Percentiles rank a stretch among this genome's conserved stretches.
phyloP scores from a whole-genome alignment of 1,140 invertebrate genomes.

The Bemisia tabaci region DNA sequence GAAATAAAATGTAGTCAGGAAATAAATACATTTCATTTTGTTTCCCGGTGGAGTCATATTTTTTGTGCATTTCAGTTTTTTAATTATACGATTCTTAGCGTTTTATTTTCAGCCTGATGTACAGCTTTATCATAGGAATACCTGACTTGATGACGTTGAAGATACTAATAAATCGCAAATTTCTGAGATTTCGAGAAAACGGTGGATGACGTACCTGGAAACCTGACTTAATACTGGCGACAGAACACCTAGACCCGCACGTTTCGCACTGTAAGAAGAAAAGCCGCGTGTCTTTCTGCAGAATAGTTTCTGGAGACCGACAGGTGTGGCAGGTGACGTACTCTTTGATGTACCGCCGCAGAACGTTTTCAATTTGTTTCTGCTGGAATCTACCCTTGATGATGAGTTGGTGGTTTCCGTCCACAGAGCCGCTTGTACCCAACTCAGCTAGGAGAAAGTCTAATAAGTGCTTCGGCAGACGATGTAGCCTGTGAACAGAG shows the following conservation, averaged over 20 bases:
- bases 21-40: not conserved
- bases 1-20: too few species aligned
- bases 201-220: constrained; percentile 72
- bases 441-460: constrained; percentile 97
- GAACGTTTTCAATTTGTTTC: constrained; percentile 99
- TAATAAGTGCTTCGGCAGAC: constrained; percentile 95
- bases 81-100: not conserved
- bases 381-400: constrained; percentile 99
- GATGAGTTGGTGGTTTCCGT: constrained; percentile 93
- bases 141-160: not conserved
- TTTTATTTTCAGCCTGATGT: not conserved
- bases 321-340: constrained; percentile 99
- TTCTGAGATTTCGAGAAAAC: too few species aligned
- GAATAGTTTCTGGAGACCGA: constrained; percentile 92
- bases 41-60: not conserved
- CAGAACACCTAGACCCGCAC: constrained; percentile 96
- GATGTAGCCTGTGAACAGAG: constrained; percentile 58
- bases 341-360: constrained; percentile 95
- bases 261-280: constrained; percentile 99
- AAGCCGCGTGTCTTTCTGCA: constrained; percentile 96
- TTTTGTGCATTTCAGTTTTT: not conserved
- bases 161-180: not conserved
- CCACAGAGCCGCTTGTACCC: constrained; percentile 88
- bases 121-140: not conserved
- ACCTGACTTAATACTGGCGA: constrained; percentile 98